A percentile compares a stretch with the other conserved stretches of the same genome.
These are phyloP conservation scores for Nephotettix cincticeps DNA, from an alignment of 1,140 invertebrate genomes.

Conservation along the genomic window DNA sequence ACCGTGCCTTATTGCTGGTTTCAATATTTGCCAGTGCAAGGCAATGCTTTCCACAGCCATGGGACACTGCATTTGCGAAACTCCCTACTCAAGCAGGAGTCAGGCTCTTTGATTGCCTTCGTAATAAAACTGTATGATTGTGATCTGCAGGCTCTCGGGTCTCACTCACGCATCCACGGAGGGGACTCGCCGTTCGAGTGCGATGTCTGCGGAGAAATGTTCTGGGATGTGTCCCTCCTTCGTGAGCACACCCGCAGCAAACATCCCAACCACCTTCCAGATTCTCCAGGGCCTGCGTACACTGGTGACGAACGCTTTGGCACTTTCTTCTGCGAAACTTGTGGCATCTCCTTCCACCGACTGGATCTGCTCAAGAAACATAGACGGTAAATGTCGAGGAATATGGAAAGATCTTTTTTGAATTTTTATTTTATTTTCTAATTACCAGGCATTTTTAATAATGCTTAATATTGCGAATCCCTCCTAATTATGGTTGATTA, in stretches of 20 bases:
- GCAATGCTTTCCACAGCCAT: too few species aligned
- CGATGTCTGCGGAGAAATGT: constrained; percentile 72
- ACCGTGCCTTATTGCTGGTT: too few species aligned
- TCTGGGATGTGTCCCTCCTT: constrained; percentile 67
- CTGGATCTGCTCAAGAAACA: constrained; percentile 71
- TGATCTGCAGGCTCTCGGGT: constrained; percentile 57
- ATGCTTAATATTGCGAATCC: too few species aligned
- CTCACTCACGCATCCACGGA: constrained; percentile 59
- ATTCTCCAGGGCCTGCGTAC: constrained; percentile 23
- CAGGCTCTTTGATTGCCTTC: too few species aligned
- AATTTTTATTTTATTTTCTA: too few species aligned
- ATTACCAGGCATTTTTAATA: too few species aligned
- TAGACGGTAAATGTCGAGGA: constrained; percentile 43
- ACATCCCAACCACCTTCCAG: constrained; percentile 48
- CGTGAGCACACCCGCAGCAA: constrained; percentile 59
- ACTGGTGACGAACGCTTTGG: constrained; percentile 64
- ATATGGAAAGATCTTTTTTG: too few species aligned
- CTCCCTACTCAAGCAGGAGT: too few species aligned
- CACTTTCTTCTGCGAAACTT: constrained; percentile 72
- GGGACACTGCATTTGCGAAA: too few species aligned
- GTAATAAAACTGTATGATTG: too few species aligned
- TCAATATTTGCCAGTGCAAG: too few species aligned
- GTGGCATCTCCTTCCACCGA: constrained; percentile 71
- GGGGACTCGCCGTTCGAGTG: constrained; percentile 75
- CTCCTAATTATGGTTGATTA: too few species aligned